phyloP scores from a whole-genome alignment of 2,888 invertebrate species.

The Allygus modestus region DNA sequence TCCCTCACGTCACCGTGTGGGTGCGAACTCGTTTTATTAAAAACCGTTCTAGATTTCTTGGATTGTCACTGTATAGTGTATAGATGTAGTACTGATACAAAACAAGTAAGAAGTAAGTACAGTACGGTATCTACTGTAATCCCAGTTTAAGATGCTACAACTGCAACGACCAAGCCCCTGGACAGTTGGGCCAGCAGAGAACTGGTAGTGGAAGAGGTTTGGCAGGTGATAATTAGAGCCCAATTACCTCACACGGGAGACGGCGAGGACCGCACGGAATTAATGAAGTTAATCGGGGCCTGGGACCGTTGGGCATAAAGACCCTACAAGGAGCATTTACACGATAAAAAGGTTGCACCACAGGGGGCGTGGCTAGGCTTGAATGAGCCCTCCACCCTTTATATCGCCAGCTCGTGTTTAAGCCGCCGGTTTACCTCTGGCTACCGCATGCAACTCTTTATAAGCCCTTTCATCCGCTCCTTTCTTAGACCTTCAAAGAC shows the following conservation, averaged over 20 bases:
- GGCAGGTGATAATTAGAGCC: constrained; percentile 36
- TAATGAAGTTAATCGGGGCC: constrained; percentile 57
- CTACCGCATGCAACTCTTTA: constrained; percentile 60
- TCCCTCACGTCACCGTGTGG: no score
- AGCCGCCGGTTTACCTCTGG: constrained; percentile 60
- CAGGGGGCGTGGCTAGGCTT: constrained; percentile 61
- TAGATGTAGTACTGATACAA: no score
- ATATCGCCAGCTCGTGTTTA: constrained; percentile 53
- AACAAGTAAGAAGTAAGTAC: no score
- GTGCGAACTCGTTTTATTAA: no score
- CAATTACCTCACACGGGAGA: constrained; percentile 5
- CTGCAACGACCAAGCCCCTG: neutral
- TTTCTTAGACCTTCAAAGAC: constrained; percentile 36
- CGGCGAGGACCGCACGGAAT: constrained; percentile 54
- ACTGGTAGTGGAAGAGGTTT: neutral
- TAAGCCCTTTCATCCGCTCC: constrained; percentile 49
- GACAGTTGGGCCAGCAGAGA: constrained; percentile 6
- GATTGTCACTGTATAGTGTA: no score
- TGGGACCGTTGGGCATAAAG: constrained; percentile 50
- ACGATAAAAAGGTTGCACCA: constrained; percentile 55
- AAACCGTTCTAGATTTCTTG: no score
- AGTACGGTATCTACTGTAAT: no score
- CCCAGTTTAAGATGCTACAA: no score
- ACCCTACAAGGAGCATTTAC: constrained; percentile 37
- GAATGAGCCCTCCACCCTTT: constrained; percentile 61